These are phyloP conservation scores for Archilochus colubris DNA, from an alignment of 2,113 vertebrate species.

Conservation along the genomic window DNA sequence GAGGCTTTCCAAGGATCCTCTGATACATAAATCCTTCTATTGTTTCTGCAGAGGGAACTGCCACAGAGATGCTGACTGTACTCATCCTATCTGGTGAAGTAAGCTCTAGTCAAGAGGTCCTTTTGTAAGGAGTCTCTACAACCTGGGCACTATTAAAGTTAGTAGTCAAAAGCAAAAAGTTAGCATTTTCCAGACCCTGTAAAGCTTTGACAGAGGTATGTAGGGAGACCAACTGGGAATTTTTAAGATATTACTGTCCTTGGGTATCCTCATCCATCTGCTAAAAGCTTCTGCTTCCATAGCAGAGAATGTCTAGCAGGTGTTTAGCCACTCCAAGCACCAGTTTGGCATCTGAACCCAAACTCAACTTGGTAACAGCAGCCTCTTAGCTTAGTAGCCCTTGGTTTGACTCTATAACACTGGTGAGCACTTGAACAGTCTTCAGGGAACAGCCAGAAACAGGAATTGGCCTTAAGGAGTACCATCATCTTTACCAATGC, in stretches of 20 bases:
- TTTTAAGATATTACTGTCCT: not conserved
- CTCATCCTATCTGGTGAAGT: not conserved
- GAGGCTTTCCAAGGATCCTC: not conserved
- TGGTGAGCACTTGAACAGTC: not conserved
- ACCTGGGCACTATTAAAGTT: not conserved
- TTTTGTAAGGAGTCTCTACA: not conserved
- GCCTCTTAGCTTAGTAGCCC: not conserved
- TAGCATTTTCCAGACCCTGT: not conserved
- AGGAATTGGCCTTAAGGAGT: not conserved
- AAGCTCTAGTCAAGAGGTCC: not conserved
- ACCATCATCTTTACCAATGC: not conserved
- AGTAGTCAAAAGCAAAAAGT: not conserved
- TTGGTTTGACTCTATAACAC: not conserved
- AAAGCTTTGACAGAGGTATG: not conserved
- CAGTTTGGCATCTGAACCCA: not conserved
- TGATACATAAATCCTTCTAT: not conserved
- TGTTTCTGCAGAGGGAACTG: not conserved
- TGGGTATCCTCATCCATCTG: not conserved
- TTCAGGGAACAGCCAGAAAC: not conserved
- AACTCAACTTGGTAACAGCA: not conserved
- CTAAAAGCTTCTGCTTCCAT: not conserved
- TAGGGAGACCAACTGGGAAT: not conserved
- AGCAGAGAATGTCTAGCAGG: not conserved
- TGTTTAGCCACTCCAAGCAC: not conserved
- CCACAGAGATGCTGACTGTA: not conserved